Percentiles rank a stretch among this genome's conserved stretches.
phyloP scores from a whole-genome alignment of 2,888 invertebrate genomes.

The Steinernema scapterisci region DNA sequence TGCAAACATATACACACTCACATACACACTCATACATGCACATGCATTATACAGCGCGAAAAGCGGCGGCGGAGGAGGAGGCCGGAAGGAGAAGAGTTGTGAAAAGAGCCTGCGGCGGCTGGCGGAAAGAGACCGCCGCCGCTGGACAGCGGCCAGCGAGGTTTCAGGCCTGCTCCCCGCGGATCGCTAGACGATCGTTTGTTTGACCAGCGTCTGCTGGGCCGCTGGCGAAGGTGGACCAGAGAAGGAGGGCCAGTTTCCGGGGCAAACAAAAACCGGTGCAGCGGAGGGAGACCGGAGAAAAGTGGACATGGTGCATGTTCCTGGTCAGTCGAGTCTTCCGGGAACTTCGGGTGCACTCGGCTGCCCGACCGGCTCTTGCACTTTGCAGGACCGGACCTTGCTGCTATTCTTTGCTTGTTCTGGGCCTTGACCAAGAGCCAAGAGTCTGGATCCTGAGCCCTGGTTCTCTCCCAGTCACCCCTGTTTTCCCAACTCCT shows the following conservation, averaged over 20 bases:
- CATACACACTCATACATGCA: constrained; percentile 29
- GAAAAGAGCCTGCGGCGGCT: background rate
- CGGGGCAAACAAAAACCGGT: constrained; percentile 30
- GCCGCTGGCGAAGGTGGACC: background rate
- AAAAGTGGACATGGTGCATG: background rate
- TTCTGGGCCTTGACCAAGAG: background rate
- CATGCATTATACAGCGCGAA: constrained; percentile 28
- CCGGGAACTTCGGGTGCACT: constrained; percentile 17
- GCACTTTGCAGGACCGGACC: too few relatives aligned
- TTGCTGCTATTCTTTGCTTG: background rate
- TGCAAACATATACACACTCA: constrained; percentile 29
- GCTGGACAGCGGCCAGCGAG: too few relatives aligned
- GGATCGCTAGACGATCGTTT: background rate
- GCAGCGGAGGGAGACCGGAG: background rate
- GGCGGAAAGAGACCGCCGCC: background rate
- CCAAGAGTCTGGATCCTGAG: too few relatives aligned
- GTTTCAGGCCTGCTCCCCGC: background rate
- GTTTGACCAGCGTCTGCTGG: constrained; percentile 28
- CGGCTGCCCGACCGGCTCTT: background rate
- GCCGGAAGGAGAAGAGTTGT: background rate
- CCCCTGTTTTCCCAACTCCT: too few relatives aligned
- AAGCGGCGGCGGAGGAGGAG: background rate
- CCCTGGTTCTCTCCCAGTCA: too few relatives aligned
- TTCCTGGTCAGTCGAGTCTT: constrained; percentile 24
- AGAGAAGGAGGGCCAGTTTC: constrained; percentile 1